These are phyloP conservation scores for Ceyx erithaca DNA, from an alignment of 2,797 vertebrate species.

Conservation along the genomic window DNA sequence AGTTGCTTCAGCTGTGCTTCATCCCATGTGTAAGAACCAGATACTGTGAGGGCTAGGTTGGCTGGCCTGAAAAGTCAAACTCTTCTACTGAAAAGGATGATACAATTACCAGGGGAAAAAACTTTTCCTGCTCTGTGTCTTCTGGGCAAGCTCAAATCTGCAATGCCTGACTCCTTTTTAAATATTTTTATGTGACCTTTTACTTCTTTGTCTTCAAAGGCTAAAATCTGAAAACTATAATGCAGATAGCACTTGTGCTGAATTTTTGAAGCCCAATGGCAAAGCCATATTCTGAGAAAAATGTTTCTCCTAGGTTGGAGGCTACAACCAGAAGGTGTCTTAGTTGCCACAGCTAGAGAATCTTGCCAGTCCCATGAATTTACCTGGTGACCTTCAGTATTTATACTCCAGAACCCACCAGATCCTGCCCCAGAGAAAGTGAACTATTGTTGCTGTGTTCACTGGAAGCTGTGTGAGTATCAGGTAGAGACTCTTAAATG, in stretches of 20 bases:
- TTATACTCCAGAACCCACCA: neutral
- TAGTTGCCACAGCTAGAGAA: neutral
- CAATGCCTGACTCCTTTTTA: neutral
- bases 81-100: neutral
- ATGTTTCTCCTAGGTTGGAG: rapidly evolving
- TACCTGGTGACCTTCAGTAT: neutral
- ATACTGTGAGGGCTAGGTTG: neutral
- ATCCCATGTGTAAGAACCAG: neutral
- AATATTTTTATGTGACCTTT: neutral
- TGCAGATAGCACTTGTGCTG: neutral
- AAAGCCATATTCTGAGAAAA: neutral
- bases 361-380: neutral
- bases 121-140: neutral
- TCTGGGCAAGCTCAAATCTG: neutral
- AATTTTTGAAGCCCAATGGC: neutral
- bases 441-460: rapidly evolving
- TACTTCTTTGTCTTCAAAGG: neutral
- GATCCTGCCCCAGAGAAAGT: neutral
- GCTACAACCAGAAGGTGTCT: neutral
- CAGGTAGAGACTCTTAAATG: neutral
- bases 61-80: neutral
- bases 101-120: neutral
- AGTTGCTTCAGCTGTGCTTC: neutral
- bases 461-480: neutral
- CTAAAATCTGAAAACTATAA: neutral